Conservation (phyloP, 35 echinoderm and acorn worm species). For the Lytechinus variegatus region DNA sequence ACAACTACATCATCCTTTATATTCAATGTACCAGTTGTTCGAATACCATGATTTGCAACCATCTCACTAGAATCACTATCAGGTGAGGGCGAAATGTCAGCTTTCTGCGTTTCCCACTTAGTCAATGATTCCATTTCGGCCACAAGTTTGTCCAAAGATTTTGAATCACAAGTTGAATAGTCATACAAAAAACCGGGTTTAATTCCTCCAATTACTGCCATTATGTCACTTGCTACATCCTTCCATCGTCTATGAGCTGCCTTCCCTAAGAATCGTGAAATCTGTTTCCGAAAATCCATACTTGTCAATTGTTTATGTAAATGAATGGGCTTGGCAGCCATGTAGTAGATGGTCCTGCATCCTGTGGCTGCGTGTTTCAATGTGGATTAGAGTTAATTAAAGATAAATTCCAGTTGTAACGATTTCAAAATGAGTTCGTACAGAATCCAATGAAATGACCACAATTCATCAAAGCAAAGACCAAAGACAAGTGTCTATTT, state of each 20-base stretch:
- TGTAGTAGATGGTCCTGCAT: neutral
- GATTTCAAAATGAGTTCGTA: too few relatives aligned
- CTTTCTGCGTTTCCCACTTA: neutral
- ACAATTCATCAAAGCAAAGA: too few relatives aligned
- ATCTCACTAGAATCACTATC: neutral
- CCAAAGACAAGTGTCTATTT: too few relatives aligned
- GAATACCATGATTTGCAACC: neutral
- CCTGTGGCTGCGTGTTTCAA: neutral
- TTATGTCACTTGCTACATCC: slow-evolving; percentile 44
- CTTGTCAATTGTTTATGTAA: neutral
- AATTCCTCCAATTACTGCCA: slow-evolving; percentile 39
- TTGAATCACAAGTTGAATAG: slow-evolving; percentile 33
- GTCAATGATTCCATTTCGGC: neutral
- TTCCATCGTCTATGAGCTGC: slow-evolving; percentile 51
- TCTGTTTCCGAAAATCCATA: slow-evolving; percentile 25
- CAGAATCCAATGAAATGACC: too few relatives aligned
- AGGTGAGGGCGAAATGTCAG: neutral
- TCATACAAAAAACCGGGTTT: slow-evolving; percentile 70
- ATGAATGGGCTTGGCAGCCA: neutral
- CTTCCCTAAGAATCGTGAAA: slow-evolving; percentile 43
- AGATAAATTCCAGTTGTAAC: too few relatives aligned
- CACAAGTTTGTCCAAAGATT: neutral
- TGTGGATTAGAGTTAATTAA: neutral
- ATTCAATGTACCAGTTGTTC: neutral
- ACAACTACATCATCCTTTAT: neutral